Base-by-base conservation (phyloP, 2,888 invertebrate genomes). In the Iphiclides podalirius region DNA sequence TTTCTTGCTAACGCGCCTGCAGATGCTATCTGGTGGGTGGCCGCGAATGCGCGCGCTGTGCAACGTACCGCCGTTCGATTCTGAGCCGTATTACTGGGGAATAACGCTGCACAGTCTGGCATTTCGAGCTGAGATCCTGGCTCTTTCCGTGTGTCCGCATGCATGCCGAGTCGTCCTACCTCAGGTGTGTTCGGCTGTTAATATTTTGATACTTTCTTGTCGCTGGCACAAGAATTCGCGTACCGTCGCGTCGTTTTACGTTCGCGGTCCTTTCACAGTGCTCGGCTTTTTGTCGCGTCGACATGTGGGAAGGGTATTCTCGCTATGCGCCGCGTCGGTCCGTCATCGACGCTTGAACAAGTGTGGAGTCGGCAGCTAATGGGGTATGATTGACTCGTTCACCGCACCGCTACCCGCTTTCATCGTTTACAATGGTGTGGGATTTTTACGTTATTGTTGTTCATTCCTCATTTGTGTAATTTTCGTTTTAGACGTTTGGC, bases 171-270 rank as follows among this genome's bases (percentile, higher is more conserved):
- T 65, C 70, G 79, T 75, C 75, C 75, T 69, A 59, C 73, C 74
- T 85, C 80, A 85, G 86, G 86, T 85, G 86, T 87, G 85, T 79
- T 67, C 75, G 78, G 75, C 75, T 77, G 74, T 72, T 82, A 84
- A 82, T 81, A 85, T 87, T 20, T 87, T 87, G 86, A 87, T 87
- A 83, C 86, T 82, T 87, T 87, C 84, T 85, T 87, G 85, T 79
- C 71, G 67, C 58, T 61, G 57, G 55, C 16, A 61, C 64, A 59
- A 70, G 73, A 71, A 70, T 73, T 63, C 61, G 60, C 62, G 72
- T 70, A 71, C 59, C 61, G 63, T 67, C 60, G 64, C 61, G 60
- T 59, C 7, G 4, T 6, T 28, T n/a, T n/a, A n/a, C n/a, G n/a
- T n/a, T n/a, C n/a, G n/a, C n/a, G 4, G 61, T 66, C 58, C 61